A percentile compares a stretch with the other conserved stretches of the same genome.
Conservation (phyloP, 2,797 vertebrate species). For the Octomys mimax region DNA sequence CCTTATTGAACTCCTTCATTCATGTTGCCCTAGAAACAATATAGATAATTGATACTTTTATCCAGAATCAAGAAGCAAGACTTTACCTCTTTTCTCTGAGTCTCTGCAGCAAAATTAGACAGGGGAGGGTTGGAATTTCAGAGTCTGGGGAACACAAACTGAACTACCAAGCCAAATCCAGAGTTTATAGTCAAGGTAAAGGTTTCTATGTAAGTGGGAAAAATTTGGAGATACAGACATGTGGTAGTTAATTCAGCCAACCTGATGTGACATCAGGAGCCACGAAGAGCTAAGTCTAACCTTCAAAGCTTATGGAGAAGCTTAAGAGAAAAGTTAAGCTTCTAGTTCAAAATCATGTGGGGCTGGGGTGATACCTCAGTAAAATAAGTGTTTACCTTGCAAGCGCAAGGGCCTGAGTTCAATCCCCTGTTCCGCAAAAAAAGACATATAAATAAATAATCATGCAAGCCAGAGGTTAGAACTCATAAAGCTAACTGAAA, state of each 20-base stretch:
- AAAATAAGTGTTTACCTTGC: too few species aligned
- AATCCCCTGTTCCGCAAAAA: too few species aligned
- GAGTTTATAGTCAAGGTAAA: background rate
- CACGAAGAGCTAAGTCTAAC: background rate
- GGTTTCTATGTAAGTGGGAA: background rate
- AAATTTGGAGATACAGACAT: background rate
- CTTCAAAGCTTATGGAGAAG: background rate
- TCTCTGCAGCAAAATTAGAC: background rate
- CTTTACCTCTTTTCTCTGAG: background rate
- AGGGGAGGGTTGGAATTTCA: background rate
- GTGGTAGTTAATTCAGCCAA: background rate
- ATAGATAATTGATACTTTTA: conserved; percentile 24
- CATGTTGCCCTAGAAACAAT: background rate
- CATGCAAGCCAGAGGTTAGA: background rate
- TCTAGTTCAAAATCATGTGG: background rate
- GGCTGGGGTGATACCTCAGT: too few species aligned
- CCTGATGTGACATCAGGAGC: background rate
- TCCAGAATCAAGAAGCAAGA: conserved; percentile 2
- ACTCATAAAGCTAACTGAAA: background rate
- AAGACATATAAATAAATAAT: too few species aligned
- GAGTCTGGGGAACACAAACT: background rate
- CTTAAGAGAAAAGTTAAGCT: background rate
- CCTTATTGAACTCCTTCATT: background rate
- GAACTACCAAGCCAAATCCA: background rate
- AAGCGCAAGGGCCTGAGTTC: too few species aligned